Evolutionary conservation across 2,113 vertebrate genomes (phyloP).

Genomic region (Eonycteris spelaea): DNA sequence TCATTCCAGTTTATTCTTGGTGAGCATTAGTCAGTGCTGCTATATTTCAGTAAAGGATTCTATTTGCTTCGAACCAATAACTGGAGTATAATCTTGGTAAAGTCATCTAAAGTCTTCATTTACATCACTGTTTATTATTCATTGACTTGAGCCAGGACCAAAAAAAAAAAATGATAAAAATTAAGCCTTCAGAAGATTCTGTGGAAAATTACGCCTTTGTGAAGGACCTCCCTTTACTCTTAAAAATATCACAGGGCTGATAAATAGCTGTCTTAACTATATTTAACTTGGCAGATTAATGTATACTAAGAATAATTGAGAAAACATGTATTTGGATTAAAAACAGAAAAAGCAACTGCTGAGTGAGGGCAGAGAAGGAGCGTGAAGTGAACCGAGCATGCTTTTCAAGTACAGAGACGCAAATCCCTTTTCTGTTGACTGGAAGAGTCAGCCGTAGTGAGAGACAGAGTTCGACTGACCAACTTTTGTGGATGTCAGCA

Average conservation of each 20-base stretch:
- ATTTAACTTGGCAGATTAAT: conserved; percentile 12
- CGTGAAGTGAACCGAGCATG: neutral
- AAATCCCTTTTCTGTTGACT: neutral
- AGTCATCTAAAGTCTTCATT: neutral
- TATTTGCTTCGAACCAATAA: conserved; percentile 11
- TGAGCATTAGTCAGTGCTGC: conserved; percentile 43
- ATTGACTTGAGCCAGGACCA: neutral
- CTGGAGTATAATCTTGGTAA: neutral
- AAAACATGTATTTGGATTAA: conserved; percentile 36
- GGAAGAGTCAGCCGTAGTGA: accelerated
- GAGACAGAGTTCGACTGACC: neutral
- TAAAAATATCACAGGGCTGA: neutral
- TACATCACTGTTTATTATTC: conserved; percentile 14
- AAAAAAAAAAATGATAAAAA: neutral
- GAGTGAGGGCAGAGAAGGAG: neutral
- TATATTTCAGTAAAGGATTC: conserved; percentile 23
- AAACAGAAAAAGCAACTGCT: conserved; percentile 32
- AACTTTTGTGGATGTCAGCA: neutral
- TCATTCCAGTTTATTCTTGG: conserved; percentile 65
- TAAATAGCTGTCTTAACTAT: neutral
- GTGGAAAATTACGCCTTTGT: neutral
- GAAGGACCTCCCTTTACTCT: neutral
- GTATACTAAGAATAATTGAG: conserved; percentile 51
- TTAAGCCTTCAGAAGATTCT: neutral
- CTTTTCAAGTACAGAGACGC: neutral